A percentile compares a stretch with the other conserved stretches of the same genome.
These are phyloP conservation scores for Cyprinus carpio DNA, from an alignment of 2,113 vertebrate genomes.

Conservation along the genomic window DNA sequence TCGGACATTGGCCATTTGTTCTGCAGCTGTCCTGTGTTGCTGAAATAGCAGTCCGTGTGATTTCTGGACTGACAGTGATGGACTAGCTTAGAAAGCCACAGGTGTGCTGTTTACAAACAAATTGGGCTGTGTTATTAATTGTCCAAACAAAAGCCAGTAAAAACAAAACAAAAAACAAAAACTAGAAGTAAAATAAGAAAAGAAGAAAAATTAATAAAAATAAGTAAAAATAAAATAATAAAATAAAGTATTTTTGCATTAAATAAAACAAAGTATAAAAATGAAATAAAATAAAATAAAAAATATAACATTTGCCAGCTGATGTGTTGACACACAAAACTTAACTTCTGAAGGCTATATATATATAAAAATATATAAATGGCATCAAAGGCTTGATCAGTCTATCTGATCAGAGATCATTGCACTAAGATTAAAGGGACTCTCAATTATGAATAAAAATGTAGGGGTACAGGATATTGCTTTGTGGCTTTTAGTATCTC, in stretches of 20 bases:
- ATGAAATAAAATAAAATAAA: too few relatives aligned
- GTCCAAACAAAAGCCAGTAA: neutral
- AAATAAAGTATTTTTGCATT: too few relatives aligned
- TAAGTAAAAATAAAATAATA: too few relatives aligned
- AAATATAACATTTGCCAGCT: too few relatives aligned
- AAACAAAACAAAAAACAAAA: too few relatives aligned
- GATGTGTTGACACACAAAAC: too few relatives aligned
- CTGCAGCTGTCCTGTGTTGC: neutral
- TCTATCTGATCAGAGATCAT: neutral
- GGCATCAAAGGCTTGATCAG: neutral
- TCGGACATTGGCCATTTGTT: neutral
- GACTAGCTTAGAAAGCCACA: neutral
- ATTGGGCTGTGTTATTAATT: too few relatives aligned
- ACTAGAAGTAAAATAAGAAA: too few relatives aligned
- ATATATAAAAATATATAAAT: neutral
- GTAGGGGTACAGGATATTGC: neutral
- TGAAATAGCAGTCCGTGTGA: conserved; percentile 8
- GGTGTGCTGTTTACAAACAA: neutral
- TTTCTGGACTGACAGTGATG: neutral
- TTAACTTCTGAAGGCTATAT: too few relatives aligned
- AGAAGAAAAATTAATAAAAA: too few relatives aligned
- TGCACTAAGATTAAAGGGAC: neutral
- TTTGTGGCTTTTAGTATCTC: neutral
- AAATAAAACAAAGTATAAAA: too few relatives aligned
- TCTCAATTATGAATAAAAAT: neutral